Base-by-base conservation (phyloP, 1,140 invertebrate genomes). In the Drosophila santomea region DNA sequence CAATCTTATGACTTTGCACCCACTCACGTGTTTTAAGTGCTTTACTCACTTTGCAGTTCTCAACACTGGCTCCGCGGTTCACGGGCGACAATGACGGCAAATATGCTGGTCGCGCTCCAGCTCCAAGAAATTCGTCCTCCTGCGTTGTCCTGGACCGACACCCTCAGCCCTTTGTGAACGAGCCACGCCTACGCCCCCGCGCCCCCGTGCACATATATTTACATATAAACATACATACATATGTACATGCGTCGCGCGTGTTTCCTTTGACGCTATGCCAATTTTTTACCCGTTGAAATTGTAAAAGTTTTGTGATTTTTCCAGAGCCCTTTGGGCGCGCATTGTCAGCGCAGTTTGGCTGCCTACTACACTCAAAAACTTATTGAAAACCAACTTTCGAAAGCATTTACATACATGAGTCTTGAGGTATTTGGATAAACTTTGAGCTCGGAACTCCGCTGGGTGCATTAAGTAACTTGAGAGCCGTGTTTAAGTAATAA, bases 271-370 rank as follows among this genome's bases (percentile, higher is more conserved):
- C 61, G 78, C 82, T 74, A 72, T 81, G 82, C 69, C 74, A 78
- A 82, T 85, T 84, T 86, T 80, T 86, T 85, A 73, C 67, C 73
- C 80, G 68, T 64, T 81, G 69, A 86, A 86, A 86, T 86, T 86
- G 82, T 81, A 86, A 86, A 86, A 86, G 69, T 86, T 86, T 81
- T 78, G 69, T 66, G 57, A 69, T 69, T 66, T 77, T 63, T 68
- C 54, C 60, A 55, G 48, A 63, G 74, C 75, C 77, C 67, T 80
- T 85, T 80, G 59, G 66, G 81, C 62, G 77, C 63, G 59, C 54
- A 62, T 56, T 75, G 73, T 75, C 68, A 59, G 64, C 28, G 55
- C 57, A 56, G 68, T 64, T 62, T 54, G 59, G 39, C 54, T 61
- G 25, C 35, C 15, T 48, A 20, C 17, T 72, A 38, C 68, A 58